phyloP scores from a whole-genome alignment of 64 coral and sea anemone genomes.

The Dendrophyllia cribrosa region DNA sequence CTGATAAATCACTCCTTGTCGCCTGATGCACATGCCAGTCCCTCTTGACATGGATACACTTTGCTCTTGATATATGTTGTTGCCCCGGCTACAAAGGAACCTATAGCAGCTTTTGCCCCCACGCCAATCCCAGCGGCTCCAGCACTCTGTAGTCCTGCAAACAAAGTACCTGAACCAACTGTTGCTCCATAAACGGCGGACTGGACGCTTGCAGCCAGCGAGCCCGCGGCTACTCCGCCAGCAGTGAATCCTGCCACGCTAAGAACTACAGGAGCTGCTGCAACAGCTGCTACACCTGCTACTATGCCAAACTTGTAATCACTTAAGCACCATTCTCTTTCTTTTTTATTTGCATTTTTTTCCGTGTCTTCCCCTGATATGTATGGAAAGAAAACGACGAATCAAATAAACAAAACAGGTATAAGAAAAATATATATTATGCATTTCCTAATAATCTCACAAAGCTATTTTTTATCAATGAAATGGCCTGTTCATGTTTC shows the following conservation, averaged over 20 bases:
- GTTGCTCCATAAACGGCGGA: conserved; percentile 21
- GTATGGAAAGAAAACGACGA: no score
- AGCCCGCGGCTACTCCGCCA: neutral
- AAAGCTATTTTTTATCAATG: no score
- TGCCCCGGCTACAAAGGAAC: neutral
- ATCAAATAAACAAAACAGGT: no score
- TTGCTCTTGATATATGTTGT: neutral
- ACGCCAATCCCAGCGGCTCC: conserved; percentile 8
- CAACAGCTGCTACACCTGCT: neutral
- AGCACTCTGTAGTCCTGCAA: conserved; percentile 29
- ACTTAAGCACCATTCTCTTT: neutral
- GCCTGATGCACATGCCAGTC: neutral
- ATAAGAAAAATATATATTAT: no score
- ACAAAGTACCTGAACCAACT: neutral
- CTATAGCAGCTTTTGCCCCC: neutral
- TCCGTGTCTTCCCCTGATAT: neutral
- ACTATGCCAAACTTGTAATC: neutral
- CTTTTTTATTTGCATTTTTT: neutral
- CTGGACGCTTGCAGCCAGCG: neutral
- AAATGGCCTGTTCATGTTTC: no score
- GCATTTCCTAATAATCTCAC: no score
- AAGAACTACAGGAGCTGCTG: neutral
- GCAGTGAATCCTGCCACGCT: neutral
- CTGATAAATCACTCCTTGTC: neutral
- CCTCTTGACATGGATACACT: neutral